Percentiles rank a stretch among this genome's conserved stretches.
Conservation (phyloP, 2,888 invertebrate species). For the Tholera decimalis region DNA sequence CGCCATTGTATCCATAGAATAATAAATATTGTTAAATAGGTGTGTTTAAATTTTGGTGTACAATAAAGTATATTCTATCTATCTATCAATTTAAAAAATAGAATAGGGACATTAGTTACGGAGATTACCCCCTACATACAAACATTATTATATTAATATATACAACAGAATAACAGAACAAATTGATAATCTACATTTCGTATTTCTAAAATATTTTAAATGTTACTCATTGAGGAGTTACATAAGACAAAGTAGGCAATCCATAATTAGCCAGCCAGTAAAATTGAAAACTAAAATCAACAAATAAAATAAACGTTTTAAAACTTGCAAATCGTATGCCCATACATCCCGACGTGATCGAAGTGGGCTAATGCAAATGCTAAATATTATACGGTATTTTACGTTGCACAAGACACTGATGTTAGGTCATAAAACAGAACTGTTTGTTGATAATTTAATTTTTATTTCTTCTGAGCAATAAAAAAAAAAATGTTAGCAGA, state of each 20-base stretch:
- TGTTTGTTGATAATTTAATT: background rate
- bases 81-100: too few relatives aligned
- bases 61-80: too few relatives aligned
- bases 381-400: background rate
- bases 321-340: background rate
- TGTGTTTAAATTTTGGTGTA: too few relatives aligned
- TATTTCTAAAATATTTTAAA: background rate
- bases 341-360: too few relatives aligned
- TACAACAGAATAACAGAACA: too few relatives aligned
- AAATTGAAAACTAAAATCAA: background rate
- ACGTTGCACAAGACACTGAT: background rate
- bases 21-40: too few relatives aligned
- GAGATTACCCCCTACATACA: too few relatives aligned
- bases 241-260: background rate
- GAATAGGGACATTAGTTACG: too few relatives aligned
- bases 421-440: background rate
- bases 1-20: too few relatives aligned
- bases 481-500: background rate
- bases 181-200: too few relatives aligned
- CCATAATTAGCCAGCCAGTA: background rate
- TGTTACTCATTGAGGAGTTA: background rate
- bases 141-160: too few relatives aligned
- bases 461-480: background rate
- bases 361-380: constrained; percentile 1
- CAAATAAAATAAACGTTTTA: constrained; percentile 5